A percentile compares a stretch with the other conserved stretches of the same genome.
Evolutionary conservation across 2,113 vertebrate species (phyloP).

Genomic region (Epinephelus fuscoguttatus): DNA sequence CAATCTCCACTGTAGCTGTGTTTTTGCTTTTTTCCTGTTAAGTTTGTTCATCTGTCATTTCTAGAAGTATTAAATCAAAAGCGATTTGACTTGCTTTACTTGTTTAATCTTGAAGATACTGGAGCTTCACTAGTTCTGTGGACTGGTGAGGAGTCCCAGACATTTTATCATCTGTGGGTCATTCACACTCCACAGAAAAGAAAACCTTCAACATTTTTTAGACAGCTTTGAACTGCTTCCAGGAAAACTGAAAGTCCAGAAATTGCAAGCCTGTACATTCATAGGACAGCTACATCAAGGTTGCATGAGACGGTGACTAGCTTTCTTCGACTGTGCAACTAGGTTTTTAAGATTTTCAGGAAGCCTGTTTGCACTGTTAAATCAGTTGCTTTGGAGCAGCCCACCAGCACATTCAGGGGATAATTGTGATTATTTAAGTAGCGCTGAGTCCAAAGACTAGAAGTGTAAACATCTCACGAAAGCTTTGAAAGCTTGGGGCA

Average conservation of each 20-base stretch:
- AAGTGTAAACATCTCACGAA: neutral
- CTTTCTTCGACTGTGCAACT: neutral
- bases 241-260: constrained; percentile 1
- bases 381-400: neutral
- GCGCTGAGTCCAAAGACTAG: neutral
- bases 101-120: neutral
- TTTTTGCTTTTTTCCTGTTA: neutral
- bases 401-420: neutral
- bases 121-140: constrained; percentile 4
- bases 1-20: neutral
- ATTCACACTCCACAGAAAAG: constrained; percentile 12
- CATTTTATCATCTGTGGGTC: constrained; percentile 1
- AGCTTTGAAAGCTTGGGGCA: neutral
- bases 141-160: neutral
- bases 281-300: neutral
- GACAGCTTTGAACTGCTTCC: constrained; percentile 20
- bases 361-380: no score
- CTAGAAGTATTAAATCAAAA: neutral
- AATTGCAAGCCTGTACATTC: neutral
- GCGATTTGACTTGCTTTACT: neutral
- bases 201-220: constrained; percentile 19
- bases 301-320: neutral
- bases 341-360: neutral
- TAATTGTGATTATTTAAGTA: neutral
- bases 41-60: neutral